Evolutionary conservation across 2,797 vertebrate species (phyloP), one percentile per base, ranked within the genome.

Genomic region (Nyctalus aviator): DNA sequence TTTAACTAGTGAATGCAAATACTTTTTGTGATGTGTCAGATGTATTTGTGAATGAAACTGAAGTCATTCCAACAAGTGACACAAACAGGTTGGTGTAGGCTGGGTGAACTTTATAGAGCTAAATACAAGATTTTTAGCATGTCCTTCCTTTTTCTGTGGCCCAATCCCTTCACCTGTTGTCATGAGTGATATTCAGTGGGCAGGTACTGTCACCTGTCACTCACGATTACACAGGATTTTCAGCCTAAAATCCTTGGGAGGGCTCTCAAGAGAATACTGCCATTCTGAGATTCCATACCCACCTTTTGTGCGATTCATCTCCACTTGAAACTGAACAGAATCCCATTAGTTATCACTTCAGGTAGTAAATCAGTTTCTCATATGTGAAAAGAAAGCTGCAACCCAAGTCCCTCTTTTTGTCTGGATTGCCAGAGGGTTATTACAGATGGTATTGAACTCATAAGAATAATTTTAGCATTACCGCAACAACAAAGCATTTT

Each of bases 341-440:
- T 98, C 96, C 92, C 97, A 97, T 96, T 98, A 97, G 97, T 98
- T 98, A 98, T 98, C 97, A 98, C 97, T 98, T 98, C 96, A 97
- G 97, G 96, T 97, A 97, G 96, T 95, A 97, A 98, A 97, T 97
- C 97, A 91, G 96, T 97, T 98, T 98, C 95, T 98, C 88, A 59
- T 97, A 95, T 90, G 66, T 97, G 95, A 97, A 98, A 97, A 94
- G 96, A 98, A 97, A 96, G 88, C 95, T 94, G 95, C 50, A 8
- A 97, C 95, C 95, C 30, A 9, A 96, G 87, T 94, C 50, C 68
- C 64, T 93, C 72, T 97, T 96, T 96, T 95, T 97, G 94, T 97
- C 95, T 97, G 96, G 93, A 68, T 98, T 55, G 68, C 97, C 73
- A 84, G 92, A 97, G 94, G 97, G 95, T 95, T 97, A 94, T 97